Evolutionary conservation across 2,113 vertebrate species (phyloP).

Genomic region (Oxyruncus cristatus): DNA sequence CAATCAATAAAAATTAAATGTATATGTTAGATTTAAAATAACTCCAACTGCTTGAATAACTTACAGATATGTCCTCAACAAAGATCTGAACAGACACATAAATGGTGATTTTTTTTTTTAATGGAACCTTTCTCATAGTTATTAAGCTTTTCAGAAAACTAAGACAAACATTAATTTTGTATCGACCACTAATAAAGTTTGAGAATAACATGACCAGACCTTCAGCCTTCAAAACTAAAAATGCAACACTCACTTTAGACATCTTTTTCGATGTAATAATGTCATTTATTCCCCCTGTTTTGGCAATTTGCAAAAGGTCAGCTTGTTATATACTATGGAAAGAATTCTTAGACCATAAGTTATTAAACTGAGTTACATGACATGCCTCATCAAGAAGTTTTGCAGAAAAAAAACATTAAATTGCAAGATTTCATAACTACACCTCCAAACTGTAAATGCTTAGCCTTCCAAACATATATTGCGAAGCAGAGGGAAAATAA

Average conservation of each 20-base stretch:
- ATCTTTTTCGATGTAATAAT: not conserved
- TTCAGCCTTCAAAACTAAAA: not conserved
- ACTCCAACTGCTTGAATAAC: not conserved
- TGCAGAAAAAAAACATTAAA: not conserved
- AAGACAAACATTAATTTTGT: not conserved
- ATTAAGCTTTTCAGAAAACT: not conserved
- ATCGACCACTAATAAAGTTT: not conserved
- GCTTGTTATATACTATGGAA: not conserved
- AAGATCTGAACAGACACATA: not conserved
- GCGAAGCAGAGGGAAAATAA: not conserved
- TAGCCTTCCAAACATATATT: not conserved
- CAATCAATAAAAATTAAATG: not conserved
- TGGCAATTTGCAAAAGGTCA: constrained; percentile 2
- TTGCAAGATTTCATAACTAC: not conserved
- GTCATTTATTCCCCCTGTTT: not conserved
- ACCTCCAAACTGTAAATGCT: not conserved
- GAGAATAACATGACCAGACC: not conserved
- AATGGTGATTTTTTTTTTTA: not conserved
- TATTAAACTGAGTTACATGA: not conserved
- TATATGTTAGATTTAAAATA: not conserved
- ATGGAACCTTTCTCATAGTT: not conserved
- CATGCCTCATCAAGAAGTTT: not conserved
- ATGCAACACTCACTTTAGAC: not conserved
- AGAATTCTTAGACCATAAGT: not conserved
- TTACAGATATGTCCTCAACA: not conserved